Conservation (phyloP, 2,797 vertebrate genomes). For the Artibeus jamaicensis region DNA sequence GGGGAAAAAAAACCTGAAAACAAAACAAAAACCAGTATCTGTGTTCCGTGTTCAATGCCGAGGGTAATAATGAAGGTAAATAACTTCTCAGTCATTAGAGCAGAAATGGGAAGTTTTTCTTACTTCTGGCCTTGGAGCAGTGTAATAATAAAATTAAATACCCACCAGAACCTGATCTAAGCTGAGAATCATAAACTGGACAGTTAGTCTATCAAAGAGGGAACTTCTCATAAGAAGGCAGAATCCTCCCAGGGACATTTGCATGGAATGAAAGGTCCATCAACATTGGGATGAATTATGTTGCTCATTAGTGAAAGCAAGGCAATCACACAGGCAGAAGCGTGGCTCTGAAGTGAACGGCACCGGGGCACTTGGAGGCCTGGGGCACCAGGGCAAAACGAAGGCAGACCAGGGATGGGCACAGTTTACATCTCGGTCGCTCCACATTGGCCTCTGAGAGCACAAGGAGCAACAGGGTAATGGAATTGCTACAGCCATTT, state of each 20-base stretch:
- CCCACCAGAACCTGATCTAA: not conserved
- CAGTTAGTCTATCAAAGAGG: not conserved
- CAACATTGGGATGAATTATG: conserved; percentile 7
- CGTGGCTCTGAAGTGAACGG: not conserved
- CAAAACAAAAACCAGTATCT: conserved; percentile 58
- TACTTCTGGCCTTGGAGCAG: not conserved
- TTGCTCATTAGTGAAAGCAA: conserved; percentile 29
- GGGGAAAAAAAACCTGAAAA: not conserved
- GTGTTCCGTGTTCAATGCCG: conserved; percentile 14
- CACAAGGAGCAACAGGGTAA: not conserved
- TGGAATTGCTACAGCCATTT: not conserved
- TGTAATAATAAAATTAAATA: not conserved
- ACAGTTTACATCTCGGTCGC: not conserved
- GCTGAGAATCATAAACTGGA: not conserved
- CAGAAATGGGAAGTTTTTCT: not conserved
- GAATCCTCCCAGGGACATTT: conserved; percentile 44
- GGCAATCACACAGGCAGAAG: not conserved
- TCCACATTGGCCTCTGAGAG: not conserved
- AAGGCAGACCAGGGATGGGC: not conserved
- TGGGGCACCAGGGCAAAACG: not conserved
- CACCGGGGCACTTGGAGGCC: not conserved
- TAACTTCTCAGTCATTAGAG: conserved; percentile 6
- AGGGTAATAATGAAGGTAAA: conserved; percentile 33
- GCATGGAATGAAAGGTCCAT: conserved; percentile 15
- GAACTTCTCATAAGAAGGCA: conserved; percentile 21